Evolutionary conservation across 1,140 invertebrate species (phyloP), one percentile per base, ranked within the genome.

Genomic region (Oscheius sp.): DNA sequence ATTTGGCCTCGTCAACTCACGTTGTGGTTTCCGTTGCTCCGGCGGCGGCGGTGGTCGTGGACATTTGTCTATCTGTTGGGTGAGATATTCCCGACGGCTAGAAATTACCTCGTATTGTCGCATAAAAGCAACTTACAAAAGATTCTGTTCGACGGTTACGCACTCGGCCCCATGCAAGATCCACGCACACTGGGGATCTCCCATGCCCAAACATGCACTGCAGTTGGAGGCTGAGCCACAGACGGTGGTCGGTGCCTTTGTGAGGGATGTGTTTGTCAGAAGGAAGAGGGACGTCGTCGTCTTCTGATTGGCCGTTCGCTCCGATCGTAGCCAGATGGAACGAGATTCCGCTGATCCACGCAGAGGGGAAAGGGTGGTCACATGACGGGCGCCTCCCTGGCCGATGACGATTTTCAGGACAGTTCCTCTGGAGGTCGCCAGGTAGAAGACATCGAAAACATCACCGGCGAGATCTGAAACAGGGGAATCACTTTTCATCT

Each of bases 151-250:
- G 49, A 55, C 49, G 23, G 49, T 23, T 7, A 68, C 55, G 32
- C 67, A 68, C 18, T 68, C 52, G 7, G 13, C 55, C 18, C 67
- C 67, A 42, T 68, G 49, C 10, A 55, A 23, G 49, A 35, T 55
- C 67, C 67, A 68, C 32, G 67, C 67, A 31, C 67, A 68, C 29
- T 68, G 67, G 3, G 67, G 67, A 68, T 68, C 67, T 36, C 67
- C 67, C 29, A 58, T 31, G 26, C 32, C 52, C 3, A 68, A 31
- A 35, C 67, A 68, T 45, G 52, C 52, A 2, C 49, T 34, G 34
- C 67, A 68, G 26, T 68, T 68, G 0, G 52, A 29, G 15, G 52
- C 67, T 3, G 35, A 7, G 15, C 45, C 34, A 59, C 67, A 68
- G 23, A 35, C 61, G 10, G 67, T 55, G 0, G 67, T 38, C 18